Percentiles rank a stretch among this genome's conserved stretches.
Evolutionary conservation across 2,888 invertebrate species (phyloP).

Genomic region (Microplitis deprimator): DNA sequence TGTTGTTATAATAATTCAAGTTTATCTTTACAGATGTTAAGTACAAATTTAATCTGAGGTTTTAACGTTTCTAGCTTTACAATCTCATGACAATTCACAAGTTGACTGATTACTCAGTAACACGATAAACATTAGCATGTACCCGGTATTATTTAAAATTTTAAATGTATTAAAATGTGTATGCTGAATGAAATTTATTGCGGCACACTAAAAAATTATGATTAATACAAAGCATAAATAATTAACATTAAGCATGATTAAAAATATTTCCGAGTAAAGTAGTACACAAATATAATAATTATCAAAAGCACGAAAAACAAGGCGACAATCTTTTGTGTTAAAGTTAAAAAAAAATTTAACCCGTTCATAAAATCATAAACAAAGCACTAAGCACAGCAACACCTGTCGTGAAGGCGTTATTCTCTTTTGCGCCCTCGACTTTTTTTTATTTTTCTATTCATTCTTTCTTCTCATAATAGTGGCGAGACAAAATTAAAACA

Average conservation of each 20-base stretch:
- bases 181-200: conserved; percentile 7
- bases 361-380: conserved; percentile 14
- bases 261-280: not conserved
- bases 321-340: not conserved
- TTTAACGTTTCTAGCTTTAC: conserved; percentile 7
- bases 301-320: conserved; percentile 1
- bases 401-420: conserved; percentile 28
- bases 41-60: not conserved
- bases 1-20: not conserved
- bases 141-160: conserved; percentile 30
- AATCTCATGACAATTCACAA: conserved; percentile 28
- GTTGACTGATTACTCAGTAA: conserved; percentile 32
- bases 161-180: conserved; percentile 22
- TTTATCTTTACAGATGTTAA: not conserved
- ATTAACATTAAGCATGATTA: not conserved
- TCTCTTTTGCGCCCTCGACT: conserved; percentile 6
- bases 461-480: not conserved
- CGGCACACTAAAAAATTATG: not conserved
- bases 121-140: conserved; percentile 42
- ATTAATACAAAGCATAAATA: not conserved
- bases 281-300: conserved; percentile 13
- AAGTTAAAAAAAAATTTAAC: conserved; percentile 21
- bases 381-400: conserved; percentile 15
- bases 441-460: conserved; percentile 10
- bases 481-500: conserved; percentile 23